Conservation (phyloP, 2,797 vertebrate species). For the Aeoliscus strigatus region DNA sequence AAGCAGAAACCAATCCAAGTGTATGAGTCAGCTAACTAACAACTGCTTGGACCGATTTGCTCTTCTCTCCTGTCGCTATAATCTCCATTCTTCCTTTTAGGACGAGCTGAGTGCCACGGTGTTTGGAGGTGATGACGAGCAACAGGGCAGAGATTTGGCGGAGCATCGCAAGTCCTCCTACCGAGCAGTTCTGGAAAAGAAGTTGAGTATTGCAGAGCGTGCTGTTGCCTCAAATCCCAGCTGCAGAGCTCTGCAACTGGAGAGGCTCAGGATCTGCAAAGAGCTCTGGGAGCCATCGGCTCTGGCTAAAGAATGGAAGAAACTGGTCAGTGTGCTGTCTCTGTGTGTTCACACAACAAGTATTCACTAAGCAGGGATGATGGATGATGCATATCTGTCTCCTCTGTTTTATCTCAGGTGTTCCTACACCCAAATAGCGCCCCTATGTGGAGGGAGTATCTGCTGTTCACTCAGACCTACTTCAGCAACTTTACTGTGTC, state of each 20-base stretch:
- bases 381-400: background rate
- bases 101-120: constrained; percentile 75
- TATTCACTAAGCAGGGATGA: too few relatives aligned
- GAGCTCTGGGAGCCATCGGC: constrained; percentile 88
- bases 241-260: constrained; percentile 84
- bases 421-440: constrained; percentile 92
- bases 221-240: constrained; percentile 85
- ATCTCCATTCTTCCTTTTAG: constrained; percentile 52
- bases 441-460: constrained; percentile 85
- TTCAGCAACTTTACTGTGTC: constrained; percentile 89
- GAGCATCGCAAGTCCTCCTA: constrained; percentile 76
- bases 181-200: constrained; percentile 86
- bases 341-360: too few relatives aligned
- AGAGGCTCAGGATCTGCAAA: constrained; percentile 80
- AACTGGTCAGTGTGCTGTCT: constrained; percentile 64
- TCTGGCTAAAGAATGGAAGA: constrained; percentile 93
- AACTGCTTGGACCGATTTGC: too few relatives aligned
- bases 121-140: constrained; percentile 63
- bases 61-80: background rate
- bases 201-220: constrained; percentile 87
- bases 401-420: constrained; percentile 55
- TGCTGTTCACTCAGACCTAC: constrained; percentile 90
- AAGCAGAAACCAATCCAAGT: too few relatives aligned
- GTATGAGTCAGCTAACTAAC: too few relatives aligned
- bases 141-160: constrained; percentile 58